Percentiles rank a stretch among this genome's conserved stretches.
phyloP scores from a whole-genome alignment of 2,113 vertebrate genomes.

The Trematomus loennbergii region DNA sequence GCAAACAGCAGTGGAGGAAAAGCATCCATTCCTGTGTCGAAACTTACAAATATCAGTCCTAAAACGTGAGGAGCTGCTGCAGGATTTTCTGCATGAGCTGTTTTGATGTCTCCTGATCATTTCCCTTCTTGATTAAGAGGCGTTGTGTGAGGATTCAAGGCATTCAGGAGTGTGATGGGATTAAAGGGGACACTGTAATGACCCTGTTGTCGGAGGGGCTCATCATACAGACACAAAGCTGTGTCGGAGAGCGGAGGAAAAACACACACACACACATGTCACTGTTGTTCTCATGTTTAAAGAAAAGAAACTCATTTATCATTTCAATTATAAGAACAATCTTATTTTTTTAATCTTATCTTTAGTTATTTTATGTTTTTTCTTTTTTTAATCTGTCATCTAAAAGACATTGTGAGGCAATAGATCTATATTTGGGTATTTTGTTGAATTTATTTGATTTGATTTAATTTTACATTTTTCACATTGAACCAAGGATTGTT shows the following conservation, averaged over 20 bases:
- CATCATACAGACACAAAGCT: constrained; percentile 73
- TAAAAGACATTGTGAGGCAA: neutral
- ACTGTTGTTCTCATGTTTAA: neutral
- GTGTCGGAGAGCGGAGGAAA: constrained; percentile 42
- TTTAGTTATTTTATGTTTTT: neutral
- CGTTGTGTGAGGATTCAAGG: constrained; percentile 67
- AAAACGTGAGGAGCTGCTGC: constrained; percentile 62
- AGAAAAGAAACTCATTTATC: neutral
- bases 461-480: no score
- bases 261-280: constrained; percentile 10
- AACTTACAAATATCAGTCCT: constrained; percentile 40
- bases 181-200: constrained; percentile 80
- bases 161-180: constrained; percentile 75
- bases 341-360: neutral
- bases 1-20: constrained; percentile 27
- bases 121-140: constrained; percentile 74
- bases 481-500: no score
- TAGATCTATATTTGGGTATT: neutral
- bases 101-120: constrained; percentile 74
- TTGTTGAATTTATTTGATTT: neutral
- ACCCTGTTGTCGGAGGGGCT: constrained; percentile 76
- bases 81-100: constrained; percentile 73
- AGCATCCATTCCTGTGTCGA: constrained; percentile 18
- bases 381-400: neutral
- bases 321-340: constrained; percentile 9